Base-by-base conservation (phyloP, 2,888 invertebrate species). In the Ichneumoninae sp. region DNA sequence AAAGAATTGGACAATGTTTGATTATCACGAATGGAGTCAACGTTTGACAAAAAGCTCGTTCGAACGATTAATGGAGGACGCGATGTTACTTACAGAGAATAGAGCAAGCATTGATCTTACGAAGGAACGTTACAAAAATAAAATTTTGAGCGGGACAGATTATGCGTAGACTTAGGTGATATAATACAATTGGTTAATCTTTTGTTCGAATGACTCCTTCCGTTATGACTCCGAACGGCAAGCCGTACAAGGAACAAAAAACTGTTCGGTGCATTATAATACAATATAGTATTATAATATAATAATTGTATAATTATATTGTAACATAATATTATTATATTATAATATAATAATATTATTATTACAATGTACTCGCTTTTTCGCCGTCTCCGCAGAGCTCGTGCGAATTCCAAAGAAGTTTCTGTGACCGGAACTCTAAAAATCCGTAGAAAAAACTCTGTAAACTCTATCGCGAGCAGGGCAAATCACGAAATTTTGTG, bases 121-220 rank as follows among this genome's bases (percentile, higher is more conserved):
- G 30, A 47, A 47, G 50, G 47, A 77, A 70, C 78, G 54, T 84
- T 84, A 84, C 60, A 84, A 84, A 84, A 84, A 84, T 84, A 84
- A 70, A 44, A 76, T 75, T 66, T 57, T 72, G 52, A 60, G 71
- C 72, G 22, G 71, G 19, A 68, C 62, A 40, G 47, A 65, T 62
- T 75, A 79, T 83, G 16, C 52, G 60, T 71, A 5, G 30, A 40
- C 30, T n/a, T 76, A 8, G 54, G 52, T 54, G 47, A 54, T 80
- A 77, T 69, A 54, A 80, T 80, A 62, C 77, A 47, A 68, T 70
- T 40, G 81, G 40, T 76, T 52, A 70, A 22, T 71, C 36, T 8
- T 57, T 36, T 7, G 22, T 13, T 36, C 16, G 36, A 19, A 36
- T 71, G 44, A 47, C 16, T 36, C 6, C 4, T 22, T 13, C 57